These are phyloP conservation scores for Macquaria ambigua DNA, from an alignment of 2,113 vertebrate species.

Conservation along the genomic window DNA sequence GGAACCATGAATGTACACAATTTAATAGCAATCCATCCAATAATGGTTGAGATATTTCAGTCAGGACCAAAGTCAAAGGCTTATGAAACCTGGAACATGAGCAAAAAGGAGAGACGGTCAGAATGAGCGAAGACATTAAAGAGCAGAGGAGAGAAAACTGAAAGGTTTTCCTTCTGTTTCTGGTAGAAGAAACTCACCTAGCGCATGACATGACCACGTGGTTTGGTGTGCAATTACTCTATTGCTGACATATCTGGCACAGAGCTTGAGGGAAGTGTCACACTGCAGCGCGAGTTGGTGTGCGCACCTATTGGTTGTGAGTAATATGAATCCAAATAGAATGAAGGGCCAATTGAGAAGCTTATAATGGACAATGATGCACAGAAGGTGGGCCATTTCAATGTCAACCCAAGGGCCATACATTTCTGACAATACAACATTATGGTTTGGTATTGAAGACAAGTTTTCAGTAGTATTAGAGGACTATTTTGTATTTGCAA, in stretches of 20 bases:
- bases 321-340: conserved; percentile 9
- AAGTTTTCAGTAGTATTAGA: neutral
- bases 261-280: conserved; percentile 47
- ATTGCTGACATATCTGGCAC: conserved; percentile 68
- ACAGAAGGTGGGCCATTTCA: neutral
- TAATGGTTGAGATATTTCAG: neutral
- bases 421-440: neutral
- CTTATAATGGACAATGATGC: neutral
- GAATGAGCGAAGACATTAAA: neutral
- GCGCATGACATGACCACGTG: conserved; percentile 3
- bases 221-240: conserved; percentile 56
- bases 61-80: too few relatives aligned
- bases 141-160: neutral
- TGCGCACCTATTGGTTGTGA: neutral
- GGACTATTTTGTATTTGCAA: neutral
- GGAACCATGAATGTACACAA: too few relatives aligned
- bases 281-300: conserved; percentile 26
- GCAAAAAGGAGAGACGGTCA: neutral
- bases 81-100: neutral
- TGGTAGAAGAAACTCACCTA: conserved; percentile 8
- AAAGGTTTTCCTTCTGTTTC: conserved; percentile 9
- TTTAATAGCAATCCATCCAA: too few relatives aligned
- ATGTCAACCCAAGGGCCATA: too few relatives aligned
- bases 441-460: neutral
- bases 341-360: neutral